A percentile compares a stretch with the other conserved stretches of the same genome.
These are phyloP conservation scores for Physella acuta DNA, from an alignment of 1,140 invertebrate genomes.

Conservation along the genomic window DNA sequence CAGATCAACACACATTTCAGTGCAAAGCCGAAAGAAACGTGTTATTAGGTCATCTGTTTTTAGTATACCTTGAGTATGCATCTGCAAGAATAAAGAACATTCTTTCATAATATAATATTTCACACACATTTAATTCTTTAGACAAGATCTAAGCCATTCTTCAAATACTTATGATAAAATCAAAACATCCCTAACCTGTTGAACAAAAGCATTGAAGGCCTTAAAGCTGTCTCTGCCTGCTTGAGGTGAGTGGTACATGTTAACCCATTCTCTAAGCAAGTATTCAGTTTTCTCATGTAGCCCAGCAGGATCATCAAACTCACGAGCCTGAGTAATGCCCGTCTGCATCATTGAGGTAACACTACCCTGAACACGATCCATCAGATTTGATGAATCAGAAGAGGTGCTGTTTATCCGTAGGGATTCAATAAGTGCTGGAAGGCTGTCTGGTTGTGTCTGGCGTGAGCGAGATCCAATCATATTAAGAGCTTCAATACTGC, in stretches of 20 bases:
- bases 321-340: constrained; percentile 80
- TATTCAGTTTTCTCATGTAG: constrained; percentile 94
- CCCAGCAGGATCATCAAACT: constrained; percentile 91
- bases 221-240: constrained; percentile 85
- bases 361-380: constrained; percentile 32
- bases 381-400: background rate
- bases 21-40: constrained; percentile 93
- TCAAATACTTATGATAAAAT: too few relatives aligned
- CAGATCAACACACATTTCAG: constrained; percentile 94
- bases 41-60: constrained; percentile 97
- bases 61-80: constrained; percentile 94
- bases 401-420: constrained; percentile 19
- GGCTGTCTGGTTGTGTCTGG: constrained; percentile 64
- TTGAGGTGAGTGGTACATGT: constrained; percentile 79
- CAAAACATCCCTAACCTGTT: constrained; percentile 64
- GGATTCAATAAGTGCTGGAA: constrained; percentile 36
- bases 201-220: constrained; percentile 91
- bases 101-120: too few relatives aligned
- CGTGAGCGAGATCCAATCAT: constrained; percentile 73
- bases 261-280: constrained; percentile 92
- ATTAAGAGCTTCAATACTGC: constrained; percentile 80
- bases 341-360: constrained; percentile 86
- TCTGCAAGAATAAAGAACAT: constrained; percentile 63
- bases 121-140: too few relatives aligned
- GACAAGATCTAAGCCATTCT: too few relatives aligned